A percentile compares a stretch with the other conserved stretches of the same genome.
Evolutionary conservation across 2,888 invertebrate genomes (phyloP).

Genomic region (Lathronympha strigana): DNA sequence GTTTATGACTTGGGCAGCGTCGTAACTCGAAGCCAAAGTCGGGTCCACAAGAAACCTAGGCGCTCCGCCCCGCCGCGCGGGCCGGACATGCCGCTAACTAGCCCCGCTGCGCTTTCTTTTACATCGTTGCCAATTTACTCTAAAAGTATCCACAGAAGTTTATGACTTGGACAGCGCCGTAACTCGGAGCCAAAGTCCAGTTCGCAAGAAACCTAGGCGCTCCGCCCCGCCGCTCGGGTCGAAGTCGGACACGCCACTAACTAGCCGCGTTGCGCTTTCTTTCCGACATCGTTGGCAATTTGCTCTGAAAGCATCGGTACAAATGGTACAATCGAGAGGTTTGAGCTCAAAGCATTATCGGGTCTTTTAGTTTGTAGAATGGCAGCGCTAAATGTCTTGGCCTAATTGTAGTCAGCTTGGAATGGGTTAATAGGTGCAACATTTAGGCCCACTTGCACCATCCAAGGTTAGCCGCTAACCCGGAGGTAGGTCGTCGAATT

Average conservation of each 20-base stretch:
- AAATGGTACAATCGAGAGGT: neutral
- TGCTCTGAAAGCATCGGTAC: constrained; percentile 40
- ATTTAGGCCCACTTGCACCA: too few relatives aligned
- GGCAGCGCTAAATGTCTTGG: neutral
- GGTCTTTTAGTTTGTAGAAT: neutral
- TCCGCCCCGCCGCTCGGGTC: constrained; percentile 56
- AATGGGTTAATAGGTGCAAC: neutral
- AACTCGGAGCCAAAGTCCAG: constrained; percentile 48
- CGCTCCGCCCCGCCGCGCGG: too few relatives aligned
- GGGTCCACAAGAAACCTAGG: too few relatives aligned
- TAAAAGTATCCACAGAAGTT: constrained; percentile 18
- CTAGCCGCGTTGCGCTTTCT: constrained; percentile 56
- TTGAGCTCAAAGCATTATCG: constrained; percentile 2
- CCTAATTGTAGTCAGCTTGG: neutral
- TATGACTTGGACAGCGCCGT: constrained; percentile 42
- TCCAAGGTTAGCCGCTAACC: too few relatives aligned
- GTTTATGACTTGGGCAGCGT: too few relatives aligned
- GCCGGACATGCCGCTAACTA: too few relatives aligned
- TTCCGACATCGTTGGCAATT: constrained; percentile 42
- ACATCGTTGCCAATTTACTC: neutral
- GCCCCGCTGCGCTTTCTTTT: too few relatives aligned
- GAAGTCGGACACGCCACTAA: constrained; percentile 61
- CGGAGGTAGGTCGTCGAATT: too few relatives aligned
- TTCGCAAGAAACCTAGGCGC: constrained; percentile 64
- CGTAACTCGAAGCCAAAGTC: too few relatives aligned